phyloP scores from a whole-genome alignment of 1,140 invertebrate genomes.

The Lithobius niger region DNA sequence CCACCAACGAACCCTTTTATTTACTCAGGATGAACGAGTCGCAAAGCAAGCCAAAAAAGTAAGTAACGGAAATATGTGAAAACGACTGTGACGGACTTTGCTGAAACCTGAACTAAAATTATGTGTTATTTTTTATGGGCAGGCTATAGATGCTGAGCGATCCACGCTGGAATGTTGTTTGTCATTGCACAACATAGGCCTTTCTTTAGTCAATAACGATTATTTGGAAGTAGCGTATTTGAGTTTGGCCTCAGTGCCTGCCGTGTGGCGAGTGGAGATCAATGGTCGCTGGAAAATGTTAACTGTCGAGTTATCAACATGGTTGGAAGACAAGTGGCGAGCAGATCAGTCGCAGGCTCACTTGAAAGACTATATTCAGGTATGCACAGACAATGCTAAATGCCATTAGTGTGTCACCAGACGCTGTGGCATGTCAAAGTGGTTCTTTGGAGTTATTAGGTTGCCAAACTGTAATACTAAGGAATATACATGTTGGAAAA shows the following conservation, averaged over 20 bases:
- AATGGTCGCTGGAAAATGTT: slow-evolving; percentile 62
- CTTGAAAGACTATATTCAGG: slow-evolving; percentile 49
- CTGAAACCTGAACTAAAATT: too few species aligned
- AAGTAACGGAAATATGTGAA: too few species aligned
- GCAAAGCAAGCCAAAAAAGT: slow-evolving; percentile 45
- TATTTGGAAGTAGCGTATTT: slow-evolving; percentile 47
- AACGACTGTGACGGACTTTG: too few species aligned
- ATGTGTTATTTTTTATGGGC: too few species aligned
- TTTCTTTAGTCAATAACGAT: slow-evolving; percentile 43
- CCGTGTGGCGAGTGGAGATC: slow-evolving; percentile 67
- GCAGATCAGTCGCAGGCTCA: slow-evolving; percentile 52
- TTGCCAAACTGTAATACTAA: neutral
- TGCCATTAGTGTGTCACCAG: too few species aligned
- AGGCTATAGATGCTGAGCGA: slow-evolving; percentile 51
- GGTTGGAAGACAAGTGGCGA: slow-evolving; percentile 65
- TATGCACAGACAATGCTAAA: too few species aligned
- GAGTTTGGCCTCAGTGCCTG: slow-evolving; percentile 48
- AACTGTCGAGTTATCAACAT: slow-evolving; percentile 56
- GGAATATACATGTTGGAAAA: too few species aligned
- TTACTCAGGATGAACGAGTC: slow-evolving; percentile 62
- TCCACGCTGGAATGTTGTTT: slow-evolving; percentile 53
- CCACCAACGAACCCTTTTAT: slow-evolving; percentile 57
- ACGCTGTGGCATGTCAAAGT: too few species aligned
- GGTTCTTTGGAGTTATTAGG: too few species aligned
- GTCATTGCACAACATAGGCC: slow-evolving; percentile 50